A percentile compares a stretch with the other conserved stretches of the same genome.
Conservation (phyloP, 2,888 invertebrate genomes). For the Gandaritis pyraliata region DNA sequence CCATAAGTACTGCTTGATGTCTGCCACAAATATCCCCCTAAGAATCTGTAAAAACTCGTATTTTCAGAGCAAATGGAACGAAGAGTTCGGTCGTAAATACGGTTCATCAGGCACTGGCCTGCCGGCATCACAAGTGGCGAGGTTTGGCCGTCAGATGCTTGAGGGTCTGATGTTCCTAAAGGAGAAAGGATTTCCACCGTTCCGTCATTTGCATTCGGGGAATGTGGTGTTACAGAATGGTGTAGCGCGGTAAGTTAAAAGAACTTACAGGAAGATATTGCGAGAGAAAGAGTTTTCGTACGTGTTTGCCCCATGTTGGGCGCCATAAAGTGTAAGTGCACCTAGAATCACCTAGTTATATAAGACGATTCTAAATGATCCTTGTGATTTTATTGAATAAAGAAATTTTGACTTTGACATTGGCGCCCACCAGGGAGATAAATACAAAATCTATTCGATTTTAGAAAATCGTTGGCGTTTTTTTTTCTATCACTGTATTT, state of each 20-base stretch:
- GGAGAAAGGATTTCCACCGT: slow-evolving; percentile 94
- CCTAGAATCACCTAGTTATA: too few relatives aligned
- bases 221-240: slow-evolving; percentile 97
- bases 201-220: slow-evolving; percentile 94
- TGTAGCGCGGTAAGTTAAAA: slow-evolving; percentile 89
- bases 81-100: slow-evolving; percentile 91
- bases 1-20: too few relatives aligned
- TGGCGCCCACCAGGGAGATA: neutral
- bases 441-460: too few relatives aligned
- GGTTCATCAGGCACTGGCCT: slow-evolving; percentile 87
- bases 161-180: slow-evolving; percentile 94
- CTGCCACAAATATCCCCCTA: too few relatives aligned
- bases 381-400: too few relatives aligned
- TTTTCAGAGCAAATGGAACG: slow-evolving; percentile 90
- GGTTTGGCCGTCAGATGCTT: slow-evolving; percentile 93
- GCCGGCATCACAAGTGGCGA: slow-evolving; percentile 91
- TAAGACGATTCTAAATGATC: too few relatives aligned
- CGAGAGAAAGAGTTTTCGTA: too few relatives aligned
- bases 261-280: neutral
- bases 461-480: too few relatives aligned
- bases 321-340: slow-evolving; percentile 10
- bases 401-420: too few relatives aligned
- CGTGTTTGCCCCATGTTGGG: slow-evolving; percentile 18
- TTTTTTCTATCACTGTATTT: too few relatives aligned
- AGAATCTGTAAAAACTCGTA: neutral